Evolutionary conservation across 2,888 invertebrate genomes (phyloP).

Genomic region (Aromia moschata): DNA sequence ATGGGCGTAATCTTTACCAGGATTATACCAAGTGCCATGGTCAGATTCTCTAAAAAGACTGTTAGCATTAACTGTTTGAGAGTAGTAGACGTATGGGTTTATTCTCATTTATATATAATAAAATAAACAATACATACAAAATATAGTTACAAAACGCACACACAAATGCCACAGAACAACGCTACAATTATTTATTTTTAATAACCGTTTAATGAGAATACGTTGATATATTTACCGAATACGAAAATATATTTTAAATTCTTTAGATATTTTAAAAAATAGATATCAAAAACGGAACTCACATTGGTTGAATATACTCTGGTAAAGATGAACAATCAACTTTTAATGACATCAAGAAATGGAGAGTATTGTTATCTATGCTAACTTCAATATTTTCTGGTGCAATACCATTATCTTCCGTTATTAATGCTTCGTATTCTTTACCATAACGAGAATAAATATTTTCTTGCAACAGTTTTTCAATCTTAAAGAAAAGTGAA

Average conservation of each 20-base stretch:
- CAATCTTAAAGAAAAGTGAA: conserved; percentile 41
- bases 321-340: conserved; percentile 72
- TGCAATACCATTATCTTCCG: conserved; percentile 64
- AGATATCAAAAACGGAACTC: too few relatives aligned
- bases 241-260: too few relatives aligned
- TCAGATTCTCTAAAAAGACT: conserved; percentile 30
- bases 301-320: conserved; percentile 58
- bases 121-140: too few relatives aligned
- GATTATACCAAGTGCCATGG: conserved; percentile 37
- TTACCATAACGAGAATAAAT: conserved; percentile 66
- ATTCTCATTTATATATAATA: too few relatives aligned
- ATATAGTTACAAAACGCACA: too few relatives aligned
- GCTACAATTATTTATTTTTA: conserved; percentile 1
- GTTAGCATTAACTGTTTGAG: background rate
- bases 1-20: conserved; percentile 49
- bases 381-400: conserved; percentile 73
- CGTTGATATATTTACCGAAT: too few relatives aligned
- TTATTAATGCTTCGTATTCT: conserved; percentile 72
- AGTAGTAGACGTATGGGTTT: conserved; percentile 2
- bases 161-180: background rate
- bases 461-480: conserved; percentile 63
- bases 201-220: too few relatives aligned
- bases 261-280: too few relatives aligned
- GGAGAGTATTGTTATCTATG: conserved; percentile 65
- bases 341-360: conserved; percentile 72